Percentiles rank a stretch among this genome's conserved stretches.
Conservation (phyloP, 2,797 vertebrate genomes). For the Cichlasoma orientale region DNA sequence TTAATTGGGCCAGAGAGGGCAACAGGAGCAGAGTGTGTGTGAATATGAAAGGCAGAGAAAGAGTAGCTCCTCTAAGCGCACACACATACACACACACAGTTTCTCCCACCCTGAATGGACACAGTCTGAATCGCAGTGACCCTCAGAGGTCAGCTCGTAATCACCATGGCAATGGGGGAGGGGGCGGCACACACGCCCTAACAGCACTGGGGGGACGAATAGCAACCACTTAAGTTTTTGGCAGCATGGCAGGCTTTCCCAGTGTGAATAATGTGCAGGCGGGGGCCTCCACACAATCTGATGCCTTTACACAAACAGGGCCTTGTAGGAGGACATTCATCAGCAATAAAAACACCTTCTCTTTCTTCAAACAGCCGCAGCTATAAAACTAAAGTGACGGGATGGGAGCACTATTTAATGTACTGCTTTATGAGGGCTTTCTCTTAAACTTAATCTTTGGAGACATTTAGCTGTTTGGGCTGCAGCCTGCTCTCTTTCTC, state of each 20-base stretch:
- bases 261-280: conserved; percentile 72
- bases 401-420: conserved; percentile 43
- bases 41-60: conserved; percentile 48
- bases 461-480: conserved; percentile 16
- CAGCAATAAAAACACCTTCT: conserved; percentile 53
- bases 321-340: conserved; percentile 58
- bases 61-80: conserved; percentile 24
- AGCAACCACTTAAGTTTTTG: conserved; percentile 72
- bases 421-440: conserved; percentile 44
- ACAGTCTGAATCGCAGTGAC: conserved; percentile 59
- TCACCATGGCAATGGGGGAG: conserved; percentile 71
- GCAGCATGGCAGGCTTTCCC: conserved; percentile 58
- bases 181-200: conserved; percentile 49
- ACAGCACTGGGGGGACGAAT: conserved; percentile 55
- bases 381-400: conserved; percentile 32
- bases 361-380: conserved; percentile 18
- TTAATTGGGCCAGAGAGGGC: conserved; percentile 76
- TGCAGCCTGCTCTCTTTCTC: conserved; percentile 7
- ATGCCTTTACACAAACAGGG: conserved; percentile 64
- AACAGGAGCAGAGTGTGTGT: conserved; percentile 46
- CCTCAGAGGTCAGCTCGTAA: conserved; percentile 68
- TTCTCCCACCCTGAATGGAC: conserved; percentile 66
- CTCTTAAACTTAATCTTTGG: conserved; percentile 40
- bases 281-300: conserved; percentile 51
- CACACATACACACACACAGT: conserved; percentile 32